Evolutionary conservation across 1,140 invertebrate genomes (phyloP), one percentile per base, ranked within the genome.

Genomic region (Drosophila miranda): DNA sequence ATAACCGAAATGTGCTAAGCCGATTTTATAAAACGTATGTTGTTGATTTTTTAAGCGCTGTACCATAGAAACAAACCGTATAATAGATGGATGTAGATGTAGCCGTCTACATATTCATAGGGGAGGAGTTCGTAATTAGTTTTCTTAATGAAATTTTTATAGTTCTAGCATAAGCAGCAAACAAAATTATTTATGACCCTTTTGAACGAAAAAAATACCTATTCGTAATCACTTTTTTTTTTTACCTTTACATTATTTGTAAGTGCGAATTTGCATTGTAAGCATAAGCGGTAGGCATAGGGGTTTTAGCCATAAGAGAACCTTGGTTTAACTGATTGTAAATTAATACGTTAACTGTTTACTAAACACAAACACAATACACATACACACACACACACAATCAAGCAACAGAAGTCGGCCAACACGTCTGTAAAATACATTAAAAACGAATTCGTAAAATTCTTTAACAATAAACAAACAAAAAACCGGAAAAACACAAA

Each of bases 301-400:
- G 52, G 73, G 75, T 86, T 75, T 69, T 74, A 86, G 69, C 46
- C 54, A 49, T 84, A 84, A 73, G 72, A 45, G 19, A 28, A 69
- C 52, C 63, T 84, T 86, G 77, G 73, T 86, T 87, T 64, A 87
- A 86, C 77, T 86, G 74, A 81, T 16, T 82, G 86, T 86, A 75
- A 86, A 80, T 83, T 66, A 86, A 71, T 86, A 86, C 79, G 82
- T 86, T 86, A 86, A 84, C 77, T 86, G 84, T 86, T 86, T 86
- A 86, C 77, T 87, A 86, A 84, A 72, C 57, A 62, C 30, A 62
- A 62, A 59, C 50, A 53, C 13, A 46, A 74, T 34, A 55, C 41
- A 69, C 34, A 67, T 34, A 72, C 43, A 66, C 41, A 74, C 46
- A 55, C 41, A 69, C 34, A 67, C 44, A 73, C 43, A 66, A 45